Percentiles rank a stretch among this genome's conserved stretches.
These are phyloP conservation scores for Perizoma flavofasciatum DNA, from an alignment of 2,888 invertebrate genomes.

Conservation along the genomic window DNA sequence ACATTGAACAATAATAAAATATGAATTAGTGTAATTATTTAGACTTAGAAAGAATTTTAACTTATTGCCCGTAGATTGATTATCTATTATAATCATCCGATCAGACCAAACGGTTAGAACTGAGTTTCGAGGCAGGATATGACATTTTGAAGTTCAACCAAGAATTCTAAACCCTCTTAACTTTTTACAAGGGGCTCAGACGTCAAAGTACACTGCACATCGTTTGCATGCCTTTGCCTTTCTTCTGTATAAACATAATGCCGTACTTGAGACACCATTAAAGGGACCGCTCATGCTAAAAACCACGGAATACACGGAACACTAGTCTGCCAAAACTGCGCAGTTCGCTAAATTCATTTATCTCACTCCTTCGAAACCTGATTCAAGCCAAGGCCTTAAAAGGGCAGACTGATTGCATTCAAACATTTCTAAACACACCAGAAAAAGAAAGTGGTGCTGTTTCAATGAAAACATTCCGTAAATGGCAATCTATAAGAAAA, in stretches of 20 bases:
- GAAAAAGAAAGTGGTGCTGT: constrained; percentile 34
- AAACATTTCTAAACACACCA: constrained; percentile 26
- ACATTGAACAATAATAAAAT: constrained; percentile 43
- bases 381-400: constrained; percentile 18
- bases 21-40: constrained; percentile 49
- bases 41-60: no score
- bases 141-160: no score
- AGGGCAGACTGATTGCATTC: constrained; percentile 26
- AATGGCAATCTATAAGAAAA: constrained; percentile 31
- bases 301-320: constrained; percentile 3
- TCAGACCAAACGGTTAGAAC: no score
- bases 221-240: constrained; percentile 13
- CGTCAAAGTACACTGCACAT: constrained; percentile 16
- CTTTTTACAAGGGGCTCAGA: neutral
- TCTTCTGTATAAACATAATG: constrained; percentile 24
- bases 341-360: constrained; percentile 18
- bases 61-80: no score
- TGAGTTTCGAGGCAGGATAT: no score
- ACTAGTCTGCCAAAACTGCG: constrained; percentile 21
- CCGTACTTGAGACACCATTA: constrained; percentile 27
- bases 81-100: no score
- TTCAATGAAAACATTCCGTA: constrained; percentile 34
- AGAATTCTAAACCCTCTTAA: no score
- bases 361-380: constrained; percentile 10
- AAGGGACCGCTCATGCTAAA: constrained; percentile 12